These are phyloP conservation scores for Phylloscopus trochiloides DNA, from an alignment of 2,113 vertebrate species.

Conservation along the genomic window DNA sequence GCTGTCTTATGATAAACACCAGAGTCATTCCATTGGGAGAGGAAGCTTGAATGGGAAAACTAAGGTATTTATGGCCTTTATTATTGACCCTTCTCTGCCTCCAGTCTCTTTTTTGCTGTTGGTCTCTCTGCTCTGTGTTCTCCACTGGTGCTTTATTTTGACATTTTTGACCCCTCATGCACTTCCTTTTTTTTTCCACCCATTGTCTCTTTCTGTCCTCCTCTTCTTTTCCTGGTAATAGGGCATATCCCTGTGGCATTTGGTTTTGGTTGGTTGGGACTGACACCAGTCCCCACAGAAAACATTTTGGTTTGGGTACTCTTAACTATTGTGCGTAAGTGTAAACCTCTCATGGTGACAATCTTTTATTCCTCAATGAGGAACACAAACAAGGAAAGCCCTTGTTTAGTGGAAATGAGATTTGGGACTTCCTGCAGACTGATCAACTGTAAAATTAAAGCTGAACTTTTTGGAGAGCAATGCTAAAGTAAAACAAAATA, in stretches of 20 bases:
- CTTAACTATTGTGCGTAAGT: not conserved
- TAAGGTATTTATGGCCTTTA: not conserved
- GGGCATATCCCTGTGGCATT: not conserved
- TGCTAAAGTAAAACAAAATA: not conserved
- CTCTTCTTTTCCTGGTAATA: not conserved
- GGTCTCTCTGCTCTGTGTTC: not conserved
- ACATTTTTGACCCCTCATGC: not conserved
- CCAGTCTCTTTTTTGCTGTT: not conserved
- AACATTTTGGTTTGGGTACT: not conserved
- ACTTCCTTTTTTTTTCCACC: not conserved
- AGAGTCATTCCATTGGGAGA: not conserved
- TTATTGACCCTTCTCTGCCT: not conserved
- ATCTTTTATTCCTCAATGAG: not conserved
- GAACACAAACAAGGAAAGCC: not conserved
- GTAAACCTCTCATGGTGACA: not conserved
- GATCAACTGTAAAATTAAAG: not conserved
- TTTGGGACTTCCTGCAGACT: not conserved
- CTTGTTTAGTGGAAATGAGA: not conserved
- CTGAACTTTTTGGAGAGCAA: not conserved
- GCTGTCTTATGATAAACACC: not conserved
- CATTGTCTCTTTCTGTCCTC: not conserved
- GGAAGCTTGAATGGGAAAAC: not conserved
- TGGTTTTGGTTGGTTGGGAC: not conserved
- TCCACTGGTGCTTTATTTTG: not conserved
- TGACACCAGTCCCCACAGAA: not conserved